These are phyloP conservation scores for Euthynnus affinis DNA, from an alignment of 2,797 vertebrate species.

Conservation along the genomic window DNA sequence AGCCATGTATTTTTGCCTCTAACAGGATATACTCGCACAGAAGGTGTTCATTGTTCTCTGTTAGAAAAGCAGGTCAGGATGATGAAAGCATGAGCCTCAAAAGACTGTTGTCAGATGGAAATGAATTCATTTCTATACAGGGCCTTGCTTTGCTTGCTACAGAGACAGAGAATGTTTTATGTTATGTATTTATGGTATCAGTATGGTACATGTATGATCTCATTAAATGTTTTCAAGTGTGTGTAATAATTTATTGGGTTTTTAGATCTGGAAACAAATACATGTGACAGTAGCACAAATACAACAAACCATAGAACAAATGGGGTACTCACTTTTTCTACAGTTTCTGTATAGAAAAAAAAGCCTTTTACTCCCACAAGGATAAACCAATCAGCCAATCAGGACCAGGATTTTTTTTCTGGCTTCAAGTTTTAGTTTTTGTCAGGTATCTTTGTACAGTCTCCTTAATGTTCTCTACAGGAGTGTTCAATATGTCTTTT, in stretches of 20 bases:
- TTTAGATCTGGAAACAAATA: no score
- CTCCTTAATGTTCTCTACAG: neutral
- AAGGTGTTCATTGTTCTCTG: constrained; percentile 19
- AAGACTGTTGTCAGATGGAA: constrained; percentile 14
- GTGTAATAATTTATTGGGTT: no score
- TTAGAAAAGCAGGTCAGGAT: constrained; percentile 30
- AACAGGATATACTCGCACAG: neutral
- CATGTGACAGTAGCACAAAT: neutral
- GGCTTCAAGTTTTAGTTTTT: neutral
- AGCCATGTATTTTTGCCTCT: neutral
- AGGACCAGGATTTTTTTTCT: no score
- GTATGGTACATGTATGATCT: no score
- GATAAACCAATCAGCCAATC: no score
- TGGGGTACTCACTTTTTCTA: no score
- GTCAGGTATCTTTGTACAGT: neutral
- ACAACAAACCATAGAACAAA: neutral
- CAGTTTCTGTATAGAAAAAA: neutral
- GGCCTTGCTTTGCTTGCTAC: neutral
- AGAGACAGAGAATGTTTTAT: neutral
- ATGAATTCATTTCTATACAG: constrained; percentile 13
- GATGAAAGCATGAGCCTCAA: constrained; percentile 20
- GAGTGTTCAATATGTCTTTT: neutral
- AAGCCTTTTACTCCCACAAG: no score
- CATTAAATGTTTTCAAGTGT: no score
- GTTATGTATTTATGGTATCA: no score